These are phyloP conservation scores for Melieria picta DNA, from an alignment of 2,888 invertebrate genomes.

Conservation along the genomic window DNA sequence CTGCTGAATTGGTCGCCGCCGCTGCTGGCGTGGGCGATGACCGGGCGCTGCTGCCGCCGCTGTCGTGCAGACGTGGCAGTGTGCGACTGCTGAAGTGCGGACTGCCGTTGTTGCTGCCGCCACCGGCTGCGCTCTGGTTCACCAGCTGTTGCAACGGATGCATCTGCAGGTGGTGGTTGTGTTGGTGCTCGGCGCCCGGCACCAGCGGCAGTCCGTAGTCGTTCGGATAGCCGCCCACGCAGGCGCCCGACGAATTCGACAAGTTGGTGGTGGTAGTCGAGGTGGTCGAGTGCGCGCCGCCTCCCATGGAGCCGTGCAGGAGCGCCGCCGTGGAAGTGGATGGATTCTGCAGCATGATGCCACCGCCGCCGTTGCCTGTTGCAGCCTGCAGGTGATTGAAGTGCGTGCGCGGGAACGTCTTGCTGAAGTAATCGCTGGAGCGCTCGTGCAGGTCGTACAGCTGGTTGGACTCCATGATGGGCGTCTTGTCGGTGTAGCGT, in stretches of 20 bases:
- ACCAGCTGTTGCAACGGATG: constrained; percentile 68
- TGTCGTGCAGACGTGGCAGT: constrained; percentile 53
- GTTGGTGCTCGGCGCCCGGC: constrained; percentile 66
- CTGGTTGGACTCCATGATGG: constrained; percentile 73
- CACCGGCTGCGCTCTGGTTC: constrained; percentile 44
- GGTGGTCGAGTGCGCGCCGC: constrained; percentile 57
- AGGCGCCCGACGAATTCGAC: constrained; percentile 45
- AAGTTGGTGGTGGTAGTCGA: constrained; percentile 63
- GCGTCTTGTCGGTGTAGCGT: constrained; percentile 78
- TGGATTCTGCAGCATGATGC: constrained; percentile 45
- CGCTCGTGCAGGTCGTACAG: constrained; percentile 65
- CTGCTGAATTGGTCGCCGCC: constrained; percentile 2
- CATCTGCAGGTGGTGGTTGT: constrained; percentile 62
- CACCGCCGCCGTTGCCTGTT: constrained; percentile 39
- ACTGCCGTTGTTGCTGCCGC: constrained; percentile 46
- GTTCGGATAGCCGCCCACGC: constrained; percentile 72
- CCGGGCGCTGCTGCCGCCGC: constrained; percentile 42
- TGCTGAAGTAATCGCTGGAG: constrained; percentile 70
- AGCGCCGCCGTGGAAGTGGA: constrained; percentile 43
- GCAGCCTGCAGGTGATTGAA: constrained; percentile 50
- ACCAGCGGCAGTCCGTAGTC: constrained; percentile 82
- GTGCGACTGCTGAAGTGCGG: constrained; percentile 51
- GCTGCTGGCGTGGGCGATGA: constrained; percentile 45
- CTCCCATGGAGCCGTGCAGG: constrained; percentile 38
- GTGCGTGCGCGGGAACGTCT: constrained; percentile 71